Evolutionary conservation across 37 sponge, comb jelly and placozoan genomes (phyloP), one percentile per base, ranked within the genome.

Genomic region (Spongilla lacustris): DNA sequence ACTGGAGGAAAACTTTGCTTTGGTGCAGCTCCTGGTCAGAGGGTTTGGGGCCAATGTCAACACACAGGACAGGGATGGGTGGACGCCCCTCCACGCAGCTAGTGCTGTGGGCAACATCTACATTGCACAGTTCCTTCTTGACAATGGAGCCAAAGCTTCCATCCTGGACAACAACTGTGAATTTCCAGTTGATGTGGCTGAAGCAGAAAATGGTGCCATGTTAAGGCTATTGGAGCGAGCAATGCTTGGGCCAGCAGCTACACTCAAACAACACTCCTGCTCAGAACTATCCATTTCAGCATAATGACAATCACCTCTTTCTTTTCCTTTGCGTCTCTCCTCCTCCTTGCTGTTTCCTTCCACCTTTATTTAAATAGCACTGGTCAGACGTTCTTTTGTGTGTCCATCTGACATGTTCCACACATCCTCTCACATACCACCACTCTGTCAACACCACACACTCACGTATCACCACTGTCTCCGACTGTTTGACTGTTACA

Each of bases 11-110:
- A 92, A 96, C 83, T 92, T 89, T 85, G 76, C 84, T 2, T 67
- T 96, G 38, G 89, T 91, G 0, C 90, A 96, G 30, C 91, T 87
- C 68, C 80, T 96, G 17, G 87, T 96, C 17, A 89, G 78, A 46
- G 93, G 93, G 72, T 92, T 90, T 50, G 83, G 83, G 21, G 84
- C 89, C 11, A 85, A 91, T 74, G 35, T 96, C 26, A 84, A 93
- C 30, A 30, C 85, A 8, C 71, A 85, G 31, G 96, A 96, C 76
- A 79, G 31, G 13, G 96, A 96, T 76, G 96, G 96, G 19, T 96
- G 93, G 93, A 88, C 93, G 0, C 96, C 96, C 0, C 83, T 96
- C 0, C 96, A 96, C 75, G 96, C 96, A 38, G 96, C 96, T 19
- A 93, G 93, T 90, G 96, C 96, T 8, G 93, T 96, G 0, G 96